Evolutionary conservation across 37 sponge, comb jelly and placozoan species (phyloP).

Genomic region (Geodia barretti): DNA sequence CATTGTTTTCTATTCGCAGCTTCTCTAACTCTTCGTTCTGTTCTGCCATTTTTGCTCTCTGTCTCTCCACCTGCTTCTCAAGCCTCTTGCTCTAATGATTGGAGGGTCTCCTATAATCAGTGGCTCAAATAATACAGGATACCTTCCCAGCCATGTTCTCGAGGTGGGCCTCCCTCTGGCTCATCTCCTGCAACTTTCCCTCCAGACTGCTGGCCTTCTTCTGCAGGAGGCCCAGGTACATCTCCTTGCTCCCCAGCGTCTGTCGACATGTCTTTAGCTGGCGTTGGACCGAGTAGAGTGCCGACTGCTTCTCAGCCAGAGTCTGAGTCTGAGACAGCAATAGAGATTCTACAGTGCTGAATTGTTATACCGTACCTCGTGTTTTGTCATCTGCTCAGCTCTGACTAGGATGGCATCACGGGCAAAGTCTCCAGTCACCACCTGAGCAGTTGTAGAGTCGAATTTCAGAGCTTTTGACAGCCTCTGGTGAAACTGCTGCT

Average conservation of each 20-base stretch:
- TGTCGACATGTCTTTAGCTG: slow-evolving; percentile 65
- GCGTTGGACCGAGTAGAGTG: slow-evolving; percentile 69
- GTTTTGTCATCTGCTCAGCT: slow-evolving; percentile 61
- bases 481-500: slow-evolving; percentile 39
- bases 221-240: slow-evolving; percentile 67
- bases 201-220: slow-evolving; percentile 64
- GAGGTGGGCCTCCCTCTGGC: slow-evolving; percentile 41
- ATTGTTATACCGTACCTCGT: slow-evolving; percentile 54
- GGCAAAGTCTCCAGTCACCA: slow-evolving; percentile 74
- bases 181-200: slow-evolving; percentile 24
- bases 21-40: slow-evolving; percentile 30
- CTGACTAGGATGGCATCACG: slow-evolving; percentile 69
- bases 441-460: slow-evolving; percentile 42
- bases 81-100: slow-evolving; percentile 32
- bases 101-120: too few species aligned
- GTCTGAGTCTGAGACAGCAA: slow-evolving; percentile 55
- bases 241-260: slow-evolving; percentile 68
- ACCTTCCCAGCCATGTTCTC: slow-evolving; percentile 26
- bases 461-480: slow-evolving; percentile 51
- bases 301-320: slow-evolving; percentile 60
- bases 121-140: too few species aligned
- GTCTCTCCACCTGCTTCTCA: slow-evolving; percentile 45
- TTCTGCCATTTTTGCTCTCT: slow-evolving; percentile 16
- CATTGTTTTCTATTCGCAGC: slow-evolving; percentile 21
- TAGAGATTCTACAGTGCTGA: too few species aligned